phyloP scores from a whole-genome alignment of 2,113 vertebrate genomes.

The Campylorhamphus procurvoides region DNA sequence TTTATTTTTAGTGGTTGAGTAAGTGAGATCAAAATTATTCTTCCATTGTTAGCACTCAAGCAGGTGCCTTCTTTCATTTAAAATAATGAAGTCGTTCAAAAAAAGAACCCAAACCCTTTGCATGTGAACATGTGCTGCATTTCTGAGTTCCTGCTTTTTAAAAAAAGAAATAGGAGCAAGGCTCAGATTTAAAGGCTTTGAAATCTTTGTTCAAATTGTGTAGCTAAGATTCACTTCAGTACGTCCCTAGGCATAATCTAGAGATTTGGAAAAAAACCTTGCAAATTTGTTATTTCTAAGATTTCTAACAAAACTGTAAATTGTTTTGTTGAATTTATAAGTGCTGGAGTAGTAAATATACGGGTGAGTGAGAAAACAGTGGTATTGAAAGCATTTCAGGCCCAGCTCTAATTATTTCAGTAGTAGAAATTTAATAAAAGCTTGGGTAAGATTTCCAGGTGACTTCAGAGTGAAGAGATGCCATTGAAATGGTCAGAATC shows the following conservation, averaged over 20 bases:
- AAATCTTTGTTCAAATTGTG: background rate
- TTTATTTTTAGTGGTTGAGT: slow-evolving; percentile 24
- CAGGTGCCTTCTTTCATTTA: background rate
- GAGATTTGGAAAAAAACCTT: background rate
- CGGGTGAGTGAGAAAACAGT: background rate
- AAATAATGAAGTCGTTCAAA: background rate
- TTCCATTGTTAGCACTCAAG: slow-evolving; percentile 6
- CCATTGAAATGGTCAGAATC: background rate
- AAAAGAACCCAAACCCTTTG: background rate
- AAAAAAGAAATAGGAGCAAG: background rate
- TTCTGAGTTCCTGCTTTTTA: background rate
- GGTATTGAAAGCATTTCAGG: background rate
- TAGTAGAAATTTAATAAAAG: background rate
- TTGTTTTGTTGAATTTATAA: background rate
- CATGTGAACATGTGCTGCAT: background rate
- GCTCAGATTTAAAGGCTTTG: background rate
- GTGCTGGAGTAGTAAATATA: background rate
- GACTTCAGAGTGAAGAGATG: background rate
- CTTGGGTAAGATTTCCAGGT: background rate
- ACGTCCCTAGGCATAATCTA: background rate
- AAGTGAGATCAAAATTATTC: background rate
- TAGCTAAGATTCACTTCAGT: background rate
- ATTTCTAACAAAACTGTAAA: background rate
- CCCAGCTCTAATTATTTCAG: background rate
- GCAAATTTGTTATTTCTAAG: background rate